Conservation (phyloP, 2,888 invertebrate species). For the Chloroclysta siterata region DNA sequence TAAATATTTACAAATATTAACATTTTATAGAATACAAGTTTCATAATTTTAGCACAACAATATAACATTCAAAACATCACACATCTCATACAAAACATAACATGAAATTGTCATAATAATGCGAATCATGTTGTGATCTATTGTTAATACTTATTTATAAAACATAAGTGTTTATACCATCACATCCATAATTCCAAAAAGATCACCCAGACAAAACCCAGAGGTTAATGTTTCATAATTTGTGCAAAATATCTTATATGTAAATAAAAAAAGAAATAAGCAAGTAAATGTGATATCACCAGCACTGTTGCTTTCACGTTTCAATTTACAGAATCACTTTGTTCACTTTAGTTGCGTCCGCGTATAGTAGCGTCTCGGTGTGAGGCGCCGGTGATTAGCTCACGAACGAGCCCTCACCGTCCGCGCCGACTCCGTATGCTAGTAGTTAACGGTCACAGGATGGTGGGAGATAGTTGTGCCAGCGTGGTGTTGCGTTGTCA, state of each 20-base stretch:
- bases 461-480: conserved; percentile 69
- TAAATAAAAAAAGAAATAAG: background rate
- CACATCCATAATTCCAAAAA: conserved; percentile 1
- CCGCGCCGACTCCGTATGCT: conserved; percentile 46
- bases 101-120: conserved; percentile 1
- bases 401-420: conserved; percentile 14
- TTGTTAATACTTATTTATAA: background rate
- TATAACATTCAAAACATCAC: conserved; percentile 1
- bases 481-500: conserved; percentile 61
- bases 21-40: conserved; percentile 21
- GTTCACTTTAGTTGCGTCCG: conserved; percentile 16
- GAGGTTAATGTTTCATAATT: background rate
- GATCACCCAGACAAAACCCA: background rate
- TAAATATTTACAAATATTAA: conserved; percentile 34
- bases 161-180: background rate
- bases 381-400: conserved; percentile 26
- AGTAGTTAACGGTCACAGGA: conserved; percentile 81
- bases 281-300: background rate
- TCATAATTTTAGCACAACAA: conserved; percentile 13
- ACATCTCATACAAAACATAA: conserved; percentile 6
- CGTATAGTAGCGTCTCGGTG: conserved; percentile 6
- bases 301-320: conserved; percentile 2
- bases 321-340: conserved; percentile 3
- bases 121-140: conserved; percentile 2
- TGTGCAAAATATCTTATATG: conserved; percentile 2